These are phyloP conservation scores for Morelia viridis DNA, from an alignment of 2,797 vertebrate species.

Conservation along the genomic window DNA sequence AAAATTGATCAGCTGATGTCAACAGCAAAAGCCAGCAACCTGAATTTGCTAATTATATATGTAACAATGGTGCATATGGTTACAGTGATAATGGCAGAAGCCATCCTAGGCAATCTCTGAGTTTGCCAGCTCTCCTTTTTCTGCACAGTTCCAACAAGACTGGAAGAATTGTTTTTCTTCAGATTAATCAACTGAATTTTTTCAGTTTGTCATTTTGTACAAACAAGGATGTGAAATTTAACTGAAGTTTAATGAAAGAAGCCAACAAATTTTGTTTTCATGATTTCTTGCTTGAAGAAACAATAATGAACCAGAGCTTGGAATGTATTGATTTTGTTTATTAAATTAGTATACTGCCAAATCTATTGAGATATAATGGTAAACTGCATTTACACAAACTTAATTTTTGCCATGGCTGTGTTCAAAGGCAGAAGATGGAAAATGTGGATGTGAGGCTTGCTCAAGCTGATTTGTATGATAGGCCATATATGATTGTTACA, in stretches of 20 bases:
- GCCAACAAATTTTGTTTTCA: neutral
- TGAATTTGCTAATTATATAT: neutral
- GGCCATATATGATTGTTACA: neutral
- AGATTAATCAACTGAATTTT: neutral
- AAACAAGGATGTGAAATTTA: neutral
- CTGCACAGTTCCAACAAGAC: neutral
- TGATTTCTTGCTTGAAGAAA: neutral
- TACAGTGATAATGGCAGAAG: neutral
- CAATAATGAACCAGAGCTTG: too few species aligned
- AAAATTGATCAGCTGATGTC: neutral
- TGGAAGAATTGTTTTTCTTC: neutral
- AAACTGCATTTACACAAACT: neutral
- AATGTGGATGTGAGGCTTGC: neutral
- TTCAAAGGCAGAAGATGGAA: neutral
- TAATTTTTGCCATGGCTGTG: neutral
- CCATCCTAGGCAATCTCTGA: neutral
- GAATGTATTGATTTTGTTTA: neutral
- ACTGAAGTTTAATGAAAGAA: neutral
- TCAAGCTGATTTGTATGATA: neutral
- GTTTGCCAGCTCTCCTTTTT: neutral
- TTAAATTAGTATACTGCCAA: neutral
- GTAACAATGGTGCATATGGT: neutral
- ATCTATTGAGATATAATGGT: neutral
- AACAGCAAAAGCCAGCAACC: neutral
- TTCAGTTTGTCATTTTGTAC: neutral